Conservation (phyloP, 1,140 invertebrate species). For the Drosophila busckii region DNA sequence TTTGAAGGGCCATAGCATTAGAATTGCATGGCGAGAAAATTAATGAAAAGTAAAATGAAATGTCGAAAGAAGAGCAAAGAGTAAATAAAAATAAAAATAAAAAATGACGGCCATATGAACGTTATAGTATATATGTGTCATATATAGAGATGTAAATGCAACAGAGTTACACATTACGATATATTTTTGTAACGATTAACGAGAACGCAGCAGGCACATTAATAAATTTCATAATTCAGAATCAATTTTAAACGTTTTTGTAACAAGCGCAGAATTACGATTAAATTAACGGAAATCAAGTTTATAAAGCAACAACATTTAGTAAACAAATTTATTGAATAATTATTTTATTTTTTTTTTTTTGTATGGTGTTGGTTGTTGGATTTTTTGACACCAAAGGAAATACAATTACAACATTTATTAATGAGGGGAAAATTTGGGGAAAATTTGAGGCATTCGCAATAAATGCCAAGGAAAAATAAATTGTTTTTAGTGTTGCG, state of each 20-base stretch:
- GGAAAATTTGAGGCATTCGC: slow-evolving; percentile 41
- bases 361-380: slow-evolving; percentile 50
- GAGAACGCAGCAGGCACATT: slow-evolving; percentile 73
- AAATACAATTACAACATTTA: slow-evolving; percentile 73
- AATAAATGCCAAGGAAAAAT: slow-evolving; percentile 25
- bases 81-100: slow-evolving; percentile 31
- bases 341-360: slow-evolving; percentile 32
- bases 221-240: slow-evolving; percentile 40
- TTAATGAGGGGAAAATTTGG: slow-evolving; percentile 52
- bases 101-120: slow-evolving; percentile 42
- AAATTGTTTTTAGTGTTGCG: slow-evolving; percentile 34
- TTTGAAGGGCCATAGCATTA: slow-evolving; percentile 65
- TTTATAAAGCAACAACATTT: slow-evolving; percentile 68
- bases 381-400: slow-evolving; percentile 63
- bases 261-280: slow-evolving; percentile 72
- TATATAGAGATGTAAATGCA: slow-evolving; percentile 66
- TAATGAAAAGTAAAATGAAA: slow-evolving; percentile 32
- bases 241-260: slow-evolving; percentile 39
- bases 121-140: slow-evolving; percentile 50
- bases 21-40: slow-evolving; percentile 44
- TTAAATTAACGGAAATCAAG: slow-evolving; percentile 23
- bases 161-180: slow-evolving; percentile 70
- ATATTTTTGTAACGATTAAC: slow-evolving; percentile 70
- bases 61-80: slow-evolving; percentile 31
- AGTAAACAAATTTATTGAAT: slow-evolving; percentile 56